phyloP scores from a whole-genome alignment of 2,113 vertebrate genomes.

The Oreamnos americanus region DNA sequence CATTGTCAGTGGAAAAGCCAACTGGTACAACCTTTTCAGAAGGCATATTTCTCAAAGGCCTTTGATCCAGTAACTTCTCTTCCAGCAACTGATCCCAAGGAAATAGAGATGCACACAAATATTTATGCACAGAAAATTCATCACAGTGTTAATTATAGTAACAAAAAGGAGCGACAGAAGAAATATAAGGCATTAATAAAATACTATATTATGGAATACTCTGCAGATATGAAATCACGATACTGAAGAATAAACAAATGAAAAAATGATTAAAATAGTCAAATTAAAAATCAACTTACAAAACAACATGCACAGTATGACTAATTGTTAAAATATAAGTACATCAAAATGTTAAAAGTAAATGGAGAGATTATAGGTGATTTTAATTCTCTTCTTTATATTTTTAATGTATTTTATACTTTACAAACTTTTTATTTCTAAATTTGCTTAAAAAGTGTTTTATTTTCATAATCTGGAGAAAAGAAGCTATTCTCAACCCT shows the following conservation, averaged over 20 bases:
- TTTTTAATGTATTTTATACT: background rate
- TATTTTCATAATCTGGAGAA: conserved; percentile 17
- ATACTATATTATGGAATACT: background rate
- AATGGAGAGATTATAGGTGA: background rate
- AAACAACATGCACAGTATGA: background rate
- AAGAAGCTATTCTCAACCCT: background rate
- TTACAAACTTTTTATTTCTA: background rate
- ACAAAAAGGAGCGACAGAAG: background rate
- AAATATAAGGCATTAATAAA: conserved; percentile 28
- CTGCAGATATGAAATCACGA: background rate
- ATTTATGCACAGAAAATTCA: background rate
- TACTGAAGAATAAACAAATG: background rate
- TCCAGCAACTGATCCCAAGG: conserved; percentile 20
- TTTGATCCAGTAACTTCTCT: background rate
- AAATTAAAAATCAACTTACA: conserved; percentile 21
- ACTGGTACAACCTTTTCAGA: background rate
- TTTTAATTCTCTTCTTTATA: conserved; percentile 30
- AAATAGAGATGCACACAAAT: conserved; percentile 21
- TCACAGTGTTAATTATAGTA: conserved; percentile 23
- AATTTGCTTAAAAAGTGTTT: conserved; percentile 5
- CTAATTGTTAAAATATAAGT: background rate
- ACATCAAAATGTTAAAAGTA: background rate
- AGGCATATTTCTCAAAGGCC: background rate
- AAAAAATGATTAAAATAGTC: conserved; percentile 33
- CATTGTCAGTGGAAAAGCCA: background rate